Conservation (phyloP, 2,113 vertebrate genomes). For the Leucosticte australis region DNA sequence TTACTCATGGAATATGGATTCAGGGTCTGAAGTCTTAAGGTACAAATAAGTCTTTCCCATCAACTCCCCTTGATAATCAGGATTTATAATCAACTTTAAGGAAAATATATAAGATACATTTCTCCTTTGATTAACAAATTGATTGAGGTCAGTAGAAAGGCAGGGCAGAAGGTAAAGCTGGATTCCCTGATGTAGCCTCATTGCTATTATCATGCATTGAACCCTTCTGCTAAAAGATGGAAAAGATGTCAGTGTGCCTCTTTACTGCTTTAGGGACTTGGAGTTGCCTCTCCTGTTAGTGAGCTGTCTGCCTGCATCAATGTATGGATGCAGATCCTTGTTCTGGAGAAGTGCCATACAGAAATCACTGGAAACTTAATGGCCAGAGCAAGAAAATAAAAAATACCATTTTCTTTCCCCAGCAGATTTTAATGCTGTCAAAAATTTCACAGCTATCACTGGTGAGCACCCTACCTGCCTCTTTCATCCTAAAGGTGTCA, state of each 20-base stretch:
- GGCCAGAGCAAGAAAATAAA: background rate
- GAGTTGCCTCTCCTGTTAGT: background rate
- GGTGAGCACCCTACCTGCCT: background rate
- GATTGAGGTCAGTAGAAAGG: background rate
- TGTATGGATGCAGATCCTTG: background rate
- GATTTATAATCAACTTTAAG: background rate
- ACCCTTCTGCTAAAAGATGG: background rate
- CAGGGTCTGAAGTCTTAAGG: background rate
- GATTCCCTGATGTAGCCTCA: background rate
- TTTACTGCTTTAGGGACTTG: background rate
- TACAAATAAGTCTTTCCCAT: background rate
- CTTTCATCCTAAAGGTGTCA: background rate
- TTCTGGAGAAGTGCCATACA: background rate
- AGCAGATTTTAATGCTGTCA: background rate
- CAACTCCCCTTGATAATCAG: background rate
- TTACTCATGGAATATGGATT: background rate
- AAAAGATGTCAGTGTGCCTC: background rate
- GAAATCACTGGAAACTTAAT: background rate
- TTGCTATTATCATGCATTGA: background rate
- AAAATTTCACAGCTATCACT: background rate
- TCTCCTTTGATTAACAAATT: background rate
- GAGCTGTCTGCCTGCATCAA: background rate
- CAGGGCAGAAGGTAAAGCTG: background rate
- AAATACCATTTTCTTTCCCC: background rate
- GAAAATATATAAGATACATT: background rate